Percentiles rank a stretch among this genome's conserved stretches.
These are phyloP conservation scores for Smutsia gigantea DNA, from an alignment of 2,797 vertebrate species.

Conservation along the genomic window DNA sequence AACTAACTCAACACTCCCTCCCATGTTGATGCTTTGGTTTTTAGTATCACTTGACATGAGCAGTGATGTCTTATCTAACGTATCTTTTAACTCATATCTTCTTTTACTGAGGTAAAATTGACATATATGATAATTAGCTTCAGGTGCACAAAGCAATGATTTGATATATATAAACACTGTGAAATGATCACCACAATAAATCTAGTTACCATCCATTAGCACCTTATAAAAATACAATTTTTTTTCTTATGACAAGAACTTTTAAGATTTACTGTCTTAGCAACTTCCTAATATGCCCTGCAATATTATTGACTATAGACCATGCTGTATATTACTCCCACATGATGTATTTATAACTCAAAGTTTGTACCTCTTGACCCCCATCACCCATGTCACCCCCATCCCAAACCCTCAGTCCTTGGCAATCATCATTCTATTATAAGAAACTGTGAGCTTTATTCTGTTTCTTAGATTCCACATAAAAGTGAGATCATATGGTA, in stretches of 20 bases:
- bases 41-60: not conserved
- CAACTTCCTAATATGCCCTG: not conserved
- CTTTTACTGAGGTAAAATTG: not conserved
- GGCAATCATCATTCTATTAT: not conserved
- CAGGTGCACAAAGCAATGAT: not conserved
- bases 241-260: not conserved
- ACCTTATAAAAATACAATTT: not conserved
- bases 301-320: not conserved
- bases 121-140: not conserved
- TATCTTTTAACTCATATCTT: not conserved
- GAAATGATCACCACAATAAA: not conserved
- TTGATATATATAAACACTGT: not conserved
- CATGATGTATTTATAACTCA: not conserved
- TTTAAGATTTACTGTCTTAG: not conserved
- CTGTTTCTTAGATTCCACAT: not conserved
- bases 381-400: not conserved
- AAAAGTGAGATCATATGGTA: too few relatives aligned
- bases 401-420: not conserved
- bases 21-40: not conserved
- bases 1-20: accelerated
- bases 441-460: not conserved
- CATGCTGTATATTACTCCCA: not conserved
- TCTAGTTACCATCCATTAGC: not conserved
- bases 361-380: not conserved
- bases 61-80: not conserved